Conservation (phyloP, 2,888 invertebrate genomes). For the Drosophila cognata region DNA sequence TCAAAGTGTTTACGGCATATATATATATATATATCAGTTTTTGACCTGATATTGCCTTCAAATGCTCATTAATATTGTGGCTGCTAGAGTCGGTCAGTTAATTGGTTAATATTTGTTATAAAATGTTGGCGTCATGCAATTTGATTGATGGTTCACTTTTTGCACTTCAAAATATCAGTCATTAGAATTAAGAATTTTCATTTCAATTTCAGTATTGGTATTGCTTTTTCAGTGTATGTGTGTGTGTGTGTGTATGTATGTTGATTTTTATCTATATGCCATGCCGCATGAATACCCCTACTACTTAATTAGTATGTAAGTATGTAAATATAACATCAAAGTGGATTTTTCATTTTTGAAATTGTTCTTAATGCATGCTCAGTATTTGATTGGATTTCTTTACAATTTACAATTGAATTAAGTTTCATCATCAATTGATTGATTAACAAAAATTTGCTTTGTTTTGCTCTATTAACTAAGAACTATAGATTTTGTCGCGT, state of each 20-base stretch:
- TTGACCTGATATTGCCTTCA: constrained; percentile 45
- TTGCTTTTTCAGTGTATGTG: constrained; percentile 23
- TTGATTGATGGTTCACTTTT: constrained; percentile 16
- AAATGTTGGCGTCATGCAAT: constrained; percentile 17
- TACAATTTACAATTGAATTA: constrained; percentile 75
- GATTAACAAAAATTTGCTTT: constrained; percentile 26
- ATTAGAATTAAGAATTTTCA: constrained; percentile 53
- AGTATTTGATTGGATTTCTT: constrained; percentile 40
- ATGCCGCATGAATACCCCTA: constrained; percentile 6
- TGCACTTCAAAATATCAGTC: constrained; percentile 60
- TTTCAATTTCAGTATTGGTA: background rate
- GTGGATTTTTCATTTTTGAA: constrained; percentile 45
- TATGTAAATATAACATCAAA: constrained; percentile 61
- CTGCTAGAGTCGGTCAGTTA: constrained; percentile 45
- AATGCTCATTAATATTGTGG: constrained; percentile 43
- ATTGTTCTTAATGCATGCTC: constrained; percentile 11
- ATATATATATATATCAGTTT: constrained; percentile 38
- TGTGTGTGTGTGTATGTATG: background rate
- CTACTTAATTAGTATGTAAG: constrained; percentile 39
- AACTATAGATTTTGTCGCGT: constrained; percentile 5
- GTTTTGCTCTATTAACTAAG: constrained; percentile 26
- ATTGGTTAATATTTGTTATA: constrained; percentile 20
- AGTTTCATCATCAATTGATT: constrained; percentile 45
- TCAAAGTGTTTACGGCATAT: constrained; percentile 47
- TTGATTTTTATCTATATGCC: constrained; percentile 13